Evolutionary conservation across 2,113 vertebrate species (phyloP).

Genomic region (Ptilorrhoa leucosticta): DNA sequence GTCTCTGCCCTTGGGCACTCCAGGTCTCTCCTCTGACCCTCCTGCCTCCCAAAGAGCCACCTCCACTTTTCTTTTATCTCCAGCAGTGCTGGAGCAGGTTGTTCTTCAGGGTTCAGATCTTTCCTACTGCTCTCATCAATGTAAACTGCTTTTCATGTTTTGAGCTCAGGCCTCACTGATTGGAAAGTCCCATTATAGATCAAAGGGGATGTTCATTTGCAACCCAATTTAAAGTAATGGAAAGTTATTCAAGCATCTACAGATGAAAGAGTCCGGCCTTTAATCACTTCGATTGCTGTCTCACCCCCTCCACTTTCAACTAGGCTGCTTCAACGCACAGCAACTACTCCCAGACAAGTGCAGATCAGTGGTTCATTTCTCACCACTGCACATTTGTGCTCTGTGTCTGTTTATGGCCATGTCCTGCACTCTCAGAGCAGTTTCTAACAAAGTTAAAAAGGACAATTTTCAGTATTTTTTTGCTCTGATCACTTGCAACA

Average conservation of each 20-base stretch:
- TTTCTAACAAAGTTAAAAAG: neutral
- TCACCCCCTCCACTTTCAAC: neutral
- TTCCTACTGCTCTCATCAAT: neutral
- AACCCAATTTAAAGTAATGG: neutral
- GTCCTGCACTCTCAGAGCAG: neutral
- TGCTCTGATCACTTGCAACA: neutral
- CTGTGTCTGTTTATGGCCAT: neutral
- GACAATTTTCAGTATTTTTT: neutral
- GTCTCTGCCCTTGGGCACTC: neutral
- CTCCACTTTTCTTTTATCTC: neutral
- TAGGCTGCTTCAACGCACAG: neutral
- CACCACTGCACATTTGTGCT: neutral
- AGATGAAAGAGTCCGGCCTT: neutral
- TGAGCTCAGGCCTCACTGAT: neutral
- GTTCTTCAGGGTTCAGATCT: neutral
- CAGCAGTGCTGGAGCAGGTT: neutral
- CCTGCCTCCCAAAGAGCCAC: neutral
- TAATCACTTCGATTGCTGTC: neutral
- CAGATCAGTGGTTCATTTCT: neutral
- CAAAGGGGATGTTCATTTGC: neutral
- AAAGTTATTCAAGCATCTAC: neutral
- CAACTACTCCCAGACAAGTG: neutral
- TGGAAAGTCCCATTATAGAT: neutral
- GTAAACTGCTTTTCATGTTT: neutral
- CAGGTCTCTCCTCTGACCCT: neutral